Evolutionary conservation across 2,888 invertebrate species (phyloP).

Genomic region (Vanessa cardui): DNA sequence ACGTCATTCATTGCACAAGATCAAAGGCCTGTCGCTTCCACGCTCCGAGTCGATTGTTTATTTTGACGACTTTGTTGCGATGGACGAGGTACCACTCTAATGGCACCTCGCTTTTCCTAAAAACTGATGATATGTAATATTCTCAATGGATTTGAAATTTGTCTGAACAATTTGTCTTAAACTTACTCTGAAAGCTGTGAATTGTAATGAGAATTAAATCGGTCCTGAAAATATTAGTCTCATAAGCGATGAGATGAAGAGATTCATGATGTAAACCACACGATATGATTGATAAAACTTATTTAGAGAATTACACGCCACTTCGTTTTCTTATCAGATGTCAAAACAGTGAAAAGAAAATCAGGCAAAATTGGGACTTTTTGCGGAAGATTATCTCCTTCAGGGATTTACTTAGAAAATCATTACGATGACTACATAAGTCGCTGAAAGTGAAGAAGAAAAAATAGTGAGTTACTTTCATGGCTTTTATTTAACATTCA

Average conservation of each 20-base stretch:
- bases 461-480: too few species aligned
- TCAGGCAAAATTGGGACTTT: too few species aligned
- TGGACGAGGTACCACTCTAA: constrained; percentile 44
- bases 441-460: too few species aligned
- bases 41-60: constrained; percentile 54
- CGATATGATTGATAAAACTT: too few species aligned
- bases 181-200: not conserved
- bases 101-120: constrained; percentile 37
- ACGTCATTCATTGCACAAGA: constrained; percentile 58
- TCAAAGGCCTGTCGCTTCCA: constrained; percentile 54
- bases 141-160: not conserved
- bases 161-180: not conserved
- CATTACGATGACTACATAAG: too few species aligned
- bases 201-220: not conserved
- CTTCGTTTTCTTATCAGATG: too few species aligned
- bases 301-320: too few species aligned
- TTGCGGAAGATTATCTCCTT: too few species aligned
- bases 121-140: constrained; percentile 35
- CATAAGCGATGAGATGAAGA: not conserved
- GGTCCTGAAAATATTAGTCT: not conserved
- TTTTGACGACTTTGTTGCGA: constrained; percentile 64
- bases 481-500: too few species aligned
- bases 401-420: too few species aligned
- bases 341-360: too few species aligned
- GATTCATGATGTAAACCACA: not conserved